Conservation (phyloP, 2,888 invertebrate genomes). For the Andrena bicolor region DNA sequence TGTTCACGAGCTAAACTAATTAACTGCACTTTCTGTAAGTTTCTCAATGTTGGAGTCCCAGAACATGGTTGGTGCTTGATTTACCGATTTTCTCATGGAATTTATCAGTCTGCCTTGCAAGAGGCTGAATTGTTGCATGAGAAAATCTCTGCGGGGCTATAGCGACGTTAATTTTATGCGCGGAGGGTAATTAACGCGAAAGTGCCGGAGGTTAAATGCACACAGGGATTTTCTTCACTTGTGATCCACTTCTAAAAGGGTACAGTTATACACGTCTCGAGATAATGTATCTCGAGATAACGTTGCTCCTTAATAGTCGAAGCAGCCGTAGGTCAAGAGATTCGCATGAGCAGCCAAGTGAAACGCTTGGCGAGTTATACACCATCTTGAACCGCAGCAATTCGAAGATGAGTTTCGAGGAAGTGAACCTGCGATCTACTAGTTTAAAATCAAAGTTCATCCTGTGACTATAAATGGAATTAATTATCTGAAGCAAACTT, state of each 20-base stretch:
- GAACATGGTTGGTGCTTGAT: too few species aligned
- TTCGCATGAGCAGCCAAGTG: constrained; percentile 61
- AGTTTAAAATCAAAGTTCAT: neutral
- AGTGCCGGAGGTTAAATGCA: neutral
- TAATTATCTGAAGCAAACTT: too few species aligned
- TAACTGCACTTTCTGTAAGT: too few species aligned
- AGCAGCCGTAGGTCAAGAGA: constrained; percentile 51
- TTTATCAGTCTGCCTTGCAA: neutral
- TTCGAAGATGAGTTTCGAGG: neutral
- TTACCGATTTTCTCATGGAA: neutral
- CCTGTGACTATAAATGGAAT: neutral
- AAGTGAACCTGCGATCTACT: neutral
- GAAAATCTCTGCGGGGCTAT: neutral
- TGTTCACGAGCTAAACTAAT: too few species aligned
- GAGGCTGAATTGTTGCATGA: neutral
- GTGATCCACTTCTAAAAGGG: constrained; percentile 9
- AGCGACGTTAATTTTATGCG: neutral
- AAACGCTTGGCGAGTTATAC: constrained; percentile 47
- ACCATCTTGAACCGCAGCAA: constrained; percentile 38
- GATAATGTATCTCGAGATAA: constrained; percentile 28
- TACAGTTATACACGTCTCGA: constrained; percentile 1
- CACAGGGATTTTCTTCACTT: neutral
- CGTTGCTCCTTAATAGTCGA: constrained; percentile 45
- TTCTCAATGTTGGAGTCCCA: too few species aligned
- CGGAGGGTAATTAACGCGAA: neutral